Evolutionary conservation across 1,140 invertebrate genomes (phyloP).

Genomic region (Drosophila grimshawi): DNA sequence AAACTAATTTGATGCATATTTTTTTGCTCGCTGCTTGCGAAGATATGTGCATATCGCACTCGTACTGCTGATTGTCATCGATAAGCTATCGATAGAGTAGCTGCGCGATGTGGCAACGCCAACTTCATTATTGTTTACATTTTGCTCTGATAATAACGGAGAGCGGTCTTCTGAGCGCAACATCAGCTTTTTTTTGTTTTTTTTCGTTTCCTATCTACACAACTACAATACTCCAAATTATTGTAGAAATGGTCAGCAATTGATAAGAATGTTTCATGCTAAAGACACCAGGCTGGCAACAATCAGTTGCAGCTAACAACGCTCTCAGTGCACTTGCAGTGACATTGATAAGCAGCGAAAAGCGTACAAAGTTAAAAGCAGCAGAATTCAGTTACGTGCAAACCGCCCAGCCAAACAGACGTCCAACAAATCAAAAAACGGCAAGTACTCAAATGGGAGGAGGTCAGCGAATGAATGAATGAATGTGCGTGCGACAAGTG

Average conservation of each 20-base stretch:
- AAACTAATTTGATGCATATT: conserved; percentile 63
- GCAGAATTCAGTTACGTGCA: conserved; percentile 58
- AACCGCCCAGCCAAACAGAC: conserved; percentile 72
- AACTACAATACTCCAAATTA: not conserved
- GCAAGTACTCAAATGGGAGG: conserved; percentile 30
- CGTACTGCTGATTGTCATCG: not conserved
- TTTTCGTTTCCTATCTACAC: not conserved
- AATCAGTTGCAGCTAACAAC: conserved; percentile 16
- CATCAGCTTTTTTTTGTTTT: not conserved
- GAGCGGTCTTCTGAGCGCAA: conserved; percentile 12
- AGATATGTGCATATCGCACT: conserved; percentile 47
- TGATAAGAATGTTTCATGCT: conserved; percentile 23
- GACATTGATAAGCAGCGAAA: conserved; percentile 37
- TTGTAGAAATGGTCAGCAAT: conserved; percentile 24
- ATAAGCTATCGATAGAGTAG: conserved; percentile 6
- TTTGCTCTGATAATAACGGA: conserved; percentile 39
- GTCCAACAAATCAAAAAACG: conserved; percentile 48
- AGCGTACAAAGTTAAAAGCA: conserved; percentile 61
- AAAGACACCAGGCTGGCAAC: not conserved
- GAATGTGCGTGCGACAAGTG: conserved; percentile 57
- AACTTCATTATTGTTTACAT: conserved; percentile 50
- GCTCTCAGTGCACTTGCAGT: not conserved
- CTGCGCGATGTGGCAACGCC: conserved; percentile 30
- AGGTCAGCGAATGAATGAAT: conserved; percentile 63
- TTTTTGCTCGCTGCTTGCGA: conserved; percentile 59